phyloP scores from a whole-genome alignment of 2,888 invertebrate genomes.

The Herminia tarsipennalis region DNA sequence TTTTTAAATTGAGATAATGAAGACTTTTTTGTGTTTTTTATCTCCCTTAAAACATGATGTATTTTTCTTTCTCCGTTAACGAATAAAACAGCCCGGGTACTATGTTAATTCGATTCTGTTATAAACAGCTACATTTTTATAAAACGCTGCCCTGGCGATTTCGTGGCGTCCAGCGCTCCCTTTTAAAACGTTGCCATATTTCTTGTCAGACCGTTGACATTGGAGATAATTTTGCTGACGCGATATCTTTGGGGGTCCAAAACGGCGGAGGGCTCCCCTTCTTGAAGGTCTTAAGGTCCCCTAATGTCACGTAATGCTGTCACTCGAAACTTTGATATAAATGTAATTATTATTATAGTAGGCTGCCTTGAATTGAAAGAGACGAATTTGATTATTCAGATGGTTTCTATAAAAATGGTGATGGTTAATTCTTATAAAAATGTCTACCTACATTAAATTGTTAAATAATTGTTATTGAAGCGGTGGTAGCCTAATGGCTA shows the following conservation, averaged over 20 bases:
- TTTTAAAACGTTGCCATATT: constrained; percentile 17
- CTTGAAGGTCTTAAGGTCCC: constrained; percentile 17
- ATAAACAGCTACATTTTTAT: constrained; percentile 1
- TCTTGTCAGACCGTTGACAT: constrained; percentile 27
- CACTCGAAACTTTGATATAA: constrained; percentile 2
- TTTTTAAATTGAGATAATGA: no score
- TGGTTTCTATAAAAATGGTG: no score
- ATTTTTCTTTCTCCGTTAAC: not conserved
- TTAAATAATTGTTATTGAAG: no score
- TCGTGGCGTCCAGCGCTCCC: constrained; percentile 1
- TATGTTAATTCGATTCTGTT: not conserved
- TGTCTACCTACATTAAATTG: no score
- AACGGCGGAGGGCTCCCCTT: constrained; percentile 14
- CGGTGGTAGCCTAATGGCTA: no score
- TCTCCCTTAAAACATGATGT: not conserved
- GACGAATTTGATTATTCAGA: no score
- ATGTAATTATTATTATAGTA: constrained; percentile 4
- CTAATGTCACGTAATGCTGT: constrained; percentile 28
- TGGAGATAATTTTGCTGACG: constrained; percentile 39
- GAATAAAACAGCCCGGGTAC: not conserved
- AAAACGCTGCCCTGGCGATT: constrained; percentile 5
- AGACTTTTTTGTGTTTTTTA: no score
- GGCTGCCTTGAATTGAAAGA: no score
- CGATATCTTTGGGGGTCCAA: constrained; percentile 8
- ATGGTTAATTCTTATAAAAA: not conserved